Percentiles rank a stretch among this genome's conserved stretches.
Conservation (phyloP, 1,140 invertebrate species). For the Matsumurasca onukii region DNA sequence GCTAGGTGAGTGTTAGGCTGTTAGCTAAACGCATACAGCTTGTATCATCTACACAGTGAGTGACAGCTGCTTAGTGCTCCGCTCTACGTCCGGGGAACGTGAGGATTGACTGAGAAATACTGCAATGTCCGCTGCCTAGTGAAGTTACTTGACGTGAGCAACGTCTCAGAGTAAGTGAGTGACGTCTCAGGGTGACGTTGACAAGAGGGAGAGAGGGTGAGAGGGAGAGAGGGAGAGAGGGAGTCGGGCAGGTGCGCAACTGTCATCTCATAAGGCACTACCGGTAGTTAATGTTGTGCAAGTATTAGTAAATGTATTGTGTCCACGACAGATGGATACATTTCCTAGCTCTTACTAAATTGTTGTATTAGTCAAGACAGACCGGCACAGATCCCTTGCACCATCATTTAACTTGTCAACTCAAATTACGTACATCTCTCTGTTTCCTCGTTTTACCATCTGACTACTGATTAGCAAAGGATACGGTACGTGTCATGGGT, state of each 20-base stretch:
- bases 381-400: conserved; percentile 11
- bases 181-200: too few relatives aligned
- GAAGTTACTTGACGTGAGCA: too few relatives aligned
- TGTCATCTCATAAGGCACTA: conserved; percentile 19
- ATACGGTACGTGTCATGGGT: too few relatives aligned
- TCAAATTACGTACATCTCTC: conserved; percentile 1
- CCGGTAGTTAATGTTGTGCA: conserved; percentile 20
- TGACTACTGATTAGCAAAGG: background rate
- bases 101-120: conserved; percentile 20
- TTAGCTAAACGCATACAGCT: too few relatives aligned
- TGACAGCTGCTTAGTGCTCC: conserved; percentile 9
- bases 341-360: conserved; percentile 24
- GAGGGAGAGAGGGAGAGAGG: too few relatives aligned
- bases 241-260: conserved; percentile 18
- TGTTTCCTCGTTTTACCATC: background rate
- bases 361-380: conserved; percentile 26
- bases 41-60: too few relatives aligned
- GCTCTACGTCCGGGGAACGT: conserved; percentile 2
- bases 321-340: conserved; percentile 21
- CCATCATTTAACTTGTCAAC: conserved; percentile 13
- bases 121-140: too few relatives aligned
- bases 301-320: conserved; percentile 27
- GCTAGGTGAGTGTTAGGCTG: too few relatives aligned
- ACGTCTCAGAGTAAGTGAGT: too few relatives aligned
- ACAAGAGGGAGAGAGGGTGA: too few relatives aligned